These are phyloP conservation scores for Babyrousa celebensis DNA, from an alignment of 2,797 vertebrate genomes.

Conservation along the genomic window DNA sequence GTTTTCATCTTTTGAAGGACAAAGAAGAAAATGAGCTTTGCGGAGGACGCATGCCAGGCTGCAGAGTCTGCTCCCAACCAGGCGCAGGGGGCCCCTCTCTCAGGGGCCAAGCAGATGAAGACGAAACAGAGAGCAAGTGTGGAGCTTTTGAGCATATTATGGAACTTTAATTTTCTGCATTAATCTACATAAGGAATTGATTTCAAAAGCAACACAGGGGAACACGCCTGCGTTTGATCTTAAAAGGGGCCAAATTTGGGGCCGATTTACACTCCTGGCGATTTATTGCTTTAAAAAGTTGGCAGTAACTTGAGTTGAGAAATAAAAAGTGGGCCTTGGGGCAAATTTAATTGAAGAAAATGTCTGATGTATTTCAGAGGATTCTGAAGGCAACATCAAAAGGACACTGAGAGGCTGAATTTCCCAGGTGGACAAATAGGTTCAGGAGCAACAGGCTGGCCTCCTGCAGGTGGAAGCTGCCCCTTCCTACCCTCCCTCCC, in stretches of 20 bases:
- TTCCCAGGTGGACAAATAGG: neutral
- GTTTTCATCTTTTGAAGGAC: neutral
- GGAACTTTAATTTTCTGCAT: conserved; percentile 71
- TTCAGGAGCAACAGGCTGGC: neutral
- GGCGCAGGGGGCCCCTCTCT: neutral
- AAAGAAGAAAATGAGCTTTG: neutral
- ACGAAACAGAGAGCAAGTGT: neutral
- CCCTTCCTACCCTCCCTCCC: too few species aligned
- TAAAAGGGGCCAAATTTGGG: conserved; percentile 64
- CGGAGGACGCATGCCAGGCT: neutral
- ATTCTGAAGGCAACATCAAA: conserved; percentile 58
- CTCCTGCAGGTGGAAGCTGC: fast-evolving
- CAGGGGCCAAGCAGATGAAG: neutral
- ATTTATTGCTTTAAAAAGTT: conserved; percentile 65
- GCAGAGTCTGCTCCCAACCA: neutral
- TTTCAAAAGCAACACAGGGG: conserved; percentile 42
- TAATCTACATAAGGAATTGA: conserved; percentile 77
- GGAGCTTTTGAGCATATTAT: neutral
- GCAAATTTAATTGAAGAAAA: conserved; percentile 67
- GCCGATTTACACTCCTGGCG: conserved; percentile 41
- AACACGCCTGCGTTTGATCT: conserved; percentile 43
- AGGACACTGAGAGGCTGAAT: neutral
- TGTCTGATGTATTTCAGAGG: conserved; percentile 20
- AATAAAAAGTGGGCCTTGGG: conserved; percentile 41
- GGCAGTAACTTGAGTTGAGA: conserved; percentile 52